Conservation (phyloP, 2,797 vertebrate species). For the Pangasius djambal region DNA sequence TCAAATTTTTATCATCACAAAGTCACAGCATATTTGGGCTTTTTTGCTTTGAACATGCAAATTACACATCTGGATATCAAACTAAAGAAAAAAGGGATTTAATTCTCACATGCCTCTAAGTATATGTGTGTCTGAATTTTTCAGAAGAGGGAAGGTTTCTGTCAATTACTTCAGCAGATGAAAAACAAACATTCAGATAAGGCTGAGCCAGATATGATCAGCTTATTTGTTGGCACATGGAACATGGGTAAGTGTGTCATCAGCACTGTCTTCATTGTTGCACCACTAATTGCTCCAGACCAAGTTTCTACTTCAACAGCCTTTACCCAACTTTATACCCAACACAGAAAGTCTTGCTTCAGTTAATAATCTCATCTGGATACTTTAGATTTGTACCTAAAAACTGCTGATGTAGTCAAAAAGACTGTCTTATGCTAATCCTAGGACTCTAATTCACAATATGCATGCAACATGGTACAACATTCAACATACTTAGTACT, state of each 20-base stretch:
- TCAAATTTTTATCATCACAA: background rate
- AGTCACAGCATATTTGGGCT: background rate
- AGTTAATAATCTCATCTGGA: background rate
- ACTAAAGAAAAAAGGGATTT: background rate
- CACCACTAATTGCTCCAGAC: conserved; percentile 46
- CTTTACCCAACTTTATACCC: background rate
- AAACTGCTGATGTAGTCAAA: conserved; percentile 4
- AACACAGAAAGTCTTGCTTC: background rate
- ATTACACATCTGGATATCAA: background rate
- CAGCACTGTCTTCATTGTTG: conserved; percentile 32
- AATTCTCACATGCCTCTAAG: background rate
- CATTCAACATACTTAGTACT: background rate
- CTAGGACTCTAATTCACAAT: background rate
- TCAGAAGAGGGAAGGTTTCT: conserved; percentile 97
- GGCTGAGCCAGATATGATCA: conserved; percentile 97
- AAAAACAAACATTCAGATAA: conserved; percentile 97
- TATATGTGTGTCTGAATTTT: conserved; percentile 18
- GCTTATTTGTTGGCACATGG: conserved; percentile 97
- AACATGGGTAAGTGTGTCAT: conserved; percentile 89
- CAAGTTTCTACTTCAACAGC: background rate
- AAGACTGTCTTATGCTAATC: background rate
- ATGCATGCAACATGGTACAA: background rate
- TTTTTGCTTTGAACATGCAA: background rate
- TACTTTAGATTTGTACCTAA: too few species aligned
- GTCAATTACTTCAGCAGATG: conserved; percentile 98